Percentiles rank a stretch among this genome's conserved stretches.
Conservation (phyloP, 2,797 vertebrate species). For the Protosalanx chinensis region DNA sequence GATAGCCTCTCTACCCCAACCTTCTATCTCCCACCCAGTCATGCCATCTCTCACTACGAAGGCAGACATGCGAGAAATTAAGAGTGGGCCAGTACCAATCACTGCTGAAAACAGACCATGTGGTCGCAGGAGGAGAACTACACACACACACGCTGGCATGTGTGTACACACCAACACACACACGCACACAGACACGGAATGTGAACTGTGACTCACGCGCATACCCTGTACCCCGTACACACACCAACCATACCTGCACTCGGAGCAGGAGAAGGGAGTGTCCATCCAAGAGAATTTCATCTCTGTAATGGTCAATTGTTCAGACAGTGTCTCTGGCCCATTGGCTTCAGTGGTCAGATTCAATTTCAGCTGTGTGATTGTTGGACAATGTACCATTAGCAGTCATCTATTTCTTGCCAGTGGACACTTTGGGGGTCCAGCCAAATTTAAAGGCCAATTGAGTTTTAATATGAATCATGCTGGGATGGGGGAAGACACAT, state of each 20-base stretch:
- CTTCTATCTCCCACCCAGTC: constrained; percentile 61
- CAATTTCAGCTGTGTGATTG: constrained; percentile 71
- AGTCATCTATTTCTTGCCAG: constrained; percentile 56
- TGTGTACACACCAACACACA: background rate
- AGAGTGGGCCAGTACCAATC: constrained; percentile 59
- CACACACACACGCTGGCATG: background rate
- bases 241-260: background rate
- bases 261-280: constrained; percentile 14
- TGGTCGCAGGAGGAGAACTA: constrained; percentile 34
- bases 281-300: constrained; percentile 54
- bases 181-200: constrained; percentile 1
- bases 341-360: constrained; percentile 74
- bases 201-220: background rate
- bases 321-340: constrained; percentile 67
- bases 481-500: constrained; percentile 71
- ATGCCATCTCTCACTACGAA: constrained; percentile 68
- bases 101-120: constrained; percentile 54
- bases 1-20: constrained; percentile 64
- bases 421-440: constrained; percentile 70
- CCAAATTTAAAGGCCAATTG: constrained; percentile 80
- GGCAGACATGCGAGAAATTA: constrained; percentile 76
- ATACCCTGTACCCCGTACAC: constrained; percentile 1
- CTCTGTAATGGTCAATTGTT: constrained; percentile 69
- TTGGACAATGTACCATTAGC: constrained; percentile 63
- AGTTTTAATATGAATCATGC: constrained; percentile 80